phyloP scores from a whole-genome alignment of 2,888 invertebrate genomes.

The Drosophila lacicola region DNA sequence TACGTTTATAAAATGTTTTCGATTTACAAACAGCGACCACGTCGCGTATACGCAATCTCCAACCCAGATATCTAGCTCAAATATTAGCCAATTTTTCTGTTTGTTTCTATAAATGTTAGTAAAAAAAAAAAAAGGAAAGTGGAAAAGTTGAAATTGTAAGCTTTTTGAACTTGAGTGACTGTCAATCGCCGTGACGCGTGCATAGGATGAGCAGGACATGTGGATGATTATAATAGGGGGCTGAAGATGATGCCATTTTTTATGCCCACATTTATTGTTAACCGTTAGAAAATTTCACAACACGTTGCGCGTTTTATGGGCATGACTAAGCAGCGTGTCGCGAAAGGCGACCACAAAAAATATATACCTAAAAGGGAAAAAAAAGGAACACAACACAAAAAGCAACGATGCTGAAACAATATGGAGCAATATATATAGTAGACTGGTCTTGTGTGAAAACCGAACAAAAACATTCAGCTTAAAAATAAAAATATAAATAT shows the following conservation, averaged over 20 bases:
- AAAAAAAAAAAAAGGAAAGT: conserved; percentile 7
- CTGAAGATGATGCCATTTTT: conserved; percentile 32
- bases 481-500: conserved; percentile 13
- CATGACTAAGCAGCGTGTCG: conserved; percentile 67
- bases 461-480: conserved; percentile 15
- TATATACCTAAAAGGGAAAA: not conserved
- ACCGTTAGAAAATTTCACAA: conserved; percentile 51
- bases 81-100: conserved; percentile 10
- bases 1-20: conserved; percentile 10
- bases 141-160: conserved; percentile 26
- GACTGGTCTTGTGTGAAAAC: conserved; percentile 18
- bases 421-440: conserved; percentile 57
- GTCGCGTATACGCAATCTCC: conserved; percentile 29
- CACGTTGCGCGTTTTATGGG: conserved; percentile 53
- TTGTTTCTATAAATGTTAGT: not conserved
- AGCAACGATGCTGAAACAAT: conserved; percentile 64
- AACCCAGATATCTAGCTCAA: not conserved
- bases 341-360: conserved; percentile 23
- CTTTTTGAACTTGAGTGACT: conserved; percentile 52
- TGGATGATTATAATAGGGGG: conserved; percentile 37
- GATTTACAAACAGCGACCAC: not conserved
- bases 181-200: conserved; percentile 19
- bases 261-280: conserved; percentile 62
- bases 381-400: conserved; percentile 13
- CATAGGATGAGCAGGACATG: conserved; percentile 22